A percentile compares a stretch with the other conserved stretches of the same genome.
These are phyloP conservation scores for Calonectris borealis DNA, from an alignment of 2,113 vertebrate species.

Conservation along the genomic window DNA sequence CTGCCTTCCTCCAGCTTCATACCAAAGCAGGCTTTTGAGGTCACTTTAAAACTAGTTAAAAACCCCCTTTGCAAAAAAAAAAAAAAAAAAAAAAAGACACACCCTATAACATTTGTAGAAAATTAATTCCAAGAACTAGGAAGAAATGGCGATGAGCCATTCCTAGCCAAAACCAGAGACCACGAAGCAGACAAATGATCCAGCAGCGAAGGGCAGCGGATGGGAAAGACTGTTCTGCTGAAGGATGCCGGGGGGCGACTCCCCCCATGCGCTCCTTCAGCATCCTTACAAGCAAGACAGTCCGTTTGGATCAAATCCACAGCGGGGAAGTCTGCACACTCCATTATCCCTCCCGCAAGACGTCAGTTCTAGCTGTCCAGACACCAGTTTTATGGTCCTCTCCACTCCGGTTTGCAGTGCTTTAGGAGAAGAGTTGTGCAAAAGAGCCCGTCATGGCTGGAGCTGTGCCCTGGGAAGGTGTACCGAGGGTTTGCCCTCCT, in stretches of 20 bases:
- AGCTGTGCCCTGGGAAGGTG: background rate
- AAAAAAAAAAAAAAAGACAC: background rate
- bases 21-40: background rate
- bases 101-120: background rate
- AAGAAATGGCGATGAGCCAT: background rate
- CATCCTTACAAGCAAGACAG: background rate
- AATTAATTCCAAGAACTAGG: background rate
- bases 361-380: rapidly evolving
- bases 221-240: background rate
- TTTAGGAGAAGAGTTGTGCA: background rate
- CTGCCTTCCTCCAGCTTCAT: background rate
- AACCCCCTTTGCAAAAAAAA: background rate
- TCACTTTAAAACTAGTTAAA: background rate
- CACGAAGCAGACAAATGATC: background rate
- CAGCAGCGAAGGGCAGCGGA: background rate
- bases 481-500: background rate
- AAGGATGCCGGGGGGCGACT: background rate
- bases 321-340: background rate
- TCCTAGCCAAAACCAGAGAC: background rate
- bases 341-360: background rate
- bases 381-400: background rate
- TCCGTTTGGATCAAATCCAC: background rate
- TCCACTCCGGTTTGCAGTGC: rapidly evolving
- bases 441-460: rapidly evolving
- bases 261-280: background rate